phyloP scores from a whole-genome alignment of 2,888 invertebrate species.

The Pollenia angustigena region DNA sequence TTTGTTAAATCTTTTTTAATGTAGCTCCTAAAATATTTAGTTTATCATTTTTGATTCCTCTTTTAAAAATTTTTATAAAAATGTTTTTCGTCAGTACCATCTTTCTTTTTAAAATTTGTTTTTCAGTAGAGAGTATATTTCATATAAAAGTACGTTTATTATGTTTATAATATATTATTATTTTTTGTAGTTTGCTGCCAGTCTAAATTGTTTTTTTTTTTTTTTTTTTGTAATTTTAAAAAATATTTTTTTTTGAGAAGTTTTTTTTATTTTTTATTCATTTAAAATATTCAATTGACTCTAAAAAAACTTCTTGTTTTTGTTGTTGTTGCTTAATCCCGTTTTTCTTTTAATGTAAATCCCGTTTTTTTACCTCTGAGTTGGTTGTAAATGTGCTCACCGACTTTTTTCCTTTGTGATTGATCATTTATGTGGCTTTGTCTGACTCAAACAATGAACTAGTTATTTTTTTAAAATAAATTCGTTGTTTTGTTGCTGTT shows the following conservation, averaged over 20 bases:
- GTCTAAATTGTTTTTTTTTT: conserved; percentile 66
- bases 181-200: conserved; percentile 69
- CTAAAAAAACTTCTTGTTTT: conserved; percentile 46
- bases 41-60: conserved; percentile 22
- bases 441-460: conserved; percentile 73
- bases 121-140: conserved; percentile 20
- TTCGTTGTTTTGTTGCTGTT: conserved; percentile 75
- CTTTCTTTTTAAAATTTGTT: conserved; percentile 22
- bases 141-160: conserved; percentile 52
- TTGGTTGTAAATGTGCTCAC: conserved; percentile 56
- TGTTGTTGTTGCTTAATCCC: conserved; percentile 42
- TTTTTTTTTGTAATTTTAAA: conserved; percentile 13
- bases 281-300: conserved; percentile 63
- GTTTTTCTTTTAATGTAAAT: conserved; percentile 29
- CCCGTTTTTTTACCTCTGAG: conserved; percentile 56
- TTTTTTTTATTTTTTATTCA: conserved; percentile 40
- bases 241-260: conserved; percentile 24
- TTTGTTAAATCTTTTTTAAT: neutral
- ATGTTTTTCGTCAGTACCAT: conserved; percentile 69
- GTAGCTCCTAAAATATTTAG: conserved; percentile 56
- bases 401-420: conserved; percentile 37
- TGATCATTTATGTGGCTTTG: conserved; percentile 59
- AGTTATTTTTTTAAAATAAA: conserved; percentile 75
- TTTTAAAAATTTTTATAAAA: conserved; percentile 55
- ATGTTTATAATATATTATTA: conserved; percentile 46